phyloP scores from a whole-genome alignment of 2,888 invertebrate genomes.

The Palloptera scutellata region DNA sequence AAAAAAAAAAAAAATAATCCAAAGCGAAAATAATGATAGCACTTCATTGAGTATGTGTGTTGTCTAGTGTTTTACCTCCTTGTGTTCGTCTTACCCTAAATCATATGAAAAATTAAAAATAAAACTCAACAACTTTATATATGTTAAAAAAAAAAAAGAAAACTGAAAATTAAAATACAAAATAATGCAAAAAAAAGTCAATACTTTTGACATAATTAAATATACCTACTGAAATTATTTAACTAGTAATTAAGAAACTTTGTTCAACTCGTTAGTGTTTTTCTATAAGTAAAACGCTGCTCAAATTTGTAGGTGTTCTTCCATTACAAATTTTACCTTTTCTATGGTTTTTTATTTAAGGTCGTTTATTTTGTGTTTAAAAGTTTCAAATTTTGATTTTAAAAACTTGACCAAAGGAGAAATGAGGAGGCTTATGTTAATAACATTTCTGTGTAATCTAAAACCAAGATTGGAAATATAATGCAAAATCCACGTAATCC shows the following conservation, averaged over 20 bases:
- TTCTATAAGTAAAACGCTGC: constrained; percentile 14
- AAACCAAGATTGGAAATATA: no score
- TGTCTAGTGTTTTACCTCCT: constrained; percentile 88
- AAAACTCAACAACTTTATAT: constrained; percentile 35
- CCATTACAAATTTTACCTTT: no score
- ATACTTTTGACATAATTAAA: no score
- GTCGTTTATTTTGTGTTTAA: no score
- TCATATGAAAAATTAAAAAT: constrained; percentile 41
- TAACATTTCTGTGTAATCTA: no score
- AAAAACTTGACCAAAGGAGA: no score
- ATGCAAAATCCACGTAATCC: no score
- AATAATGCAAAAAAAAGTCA: constrained; percentile 24
- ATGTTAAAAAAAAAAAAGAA: constrained; percentile 42
- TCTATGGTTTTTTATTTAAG: no score
- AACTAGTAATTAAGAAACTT: constrained; percentile 5
- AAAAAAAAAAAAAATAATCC: constrained; percentile 44
- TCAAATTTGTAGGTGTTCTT: constrained; percentile 8
- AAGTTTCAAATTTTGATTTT: no score
- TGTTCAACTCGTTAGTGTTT: constrained; percentile 15
- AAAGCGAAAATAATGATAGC: constrained; percentile 64
- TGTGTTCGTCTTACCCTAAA: constrained; percentile 83
- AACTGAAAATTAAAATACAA: constrained; percentile 31
- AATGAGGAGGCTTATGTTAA: no score
- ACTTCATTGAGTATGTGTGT: constrained; percentile 76
- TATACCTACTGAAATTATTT: constrained; percentile 14